A percentile compares a stretch with the other conserved stretches of the same genome.
phyloP scores from a whole-genome alignment of 2,888 invertebrate species.

The Myopa testacea region DNA sequence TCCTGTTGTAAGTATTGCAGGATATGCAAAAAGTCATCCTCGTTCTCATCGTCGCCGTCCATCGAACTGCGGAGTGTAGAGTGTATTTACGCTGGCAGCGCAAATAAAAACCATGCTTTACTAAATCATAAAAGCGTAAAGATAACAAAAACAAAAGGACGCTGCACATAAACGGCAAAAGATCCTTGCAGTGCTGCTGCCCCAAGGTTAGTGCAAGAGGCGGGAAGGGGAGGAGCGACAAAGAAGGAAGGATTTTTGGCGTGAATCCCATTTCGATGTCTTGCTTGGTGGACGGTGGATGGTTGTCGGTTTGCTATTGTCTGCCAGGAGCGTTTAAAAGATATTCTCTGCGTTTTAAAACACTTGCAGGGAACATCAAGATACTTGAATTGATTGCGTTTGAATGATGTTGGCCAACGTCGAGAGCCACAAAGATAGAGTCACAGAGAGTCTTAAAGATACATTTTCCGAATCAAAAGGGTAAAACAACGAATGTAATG shows the following conservation, averaged over 20 bases:
- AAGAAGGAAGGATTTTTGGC: too few relatives aligned
- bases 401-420: too few relatives aligned
- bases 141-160: conserved; percentile 57
- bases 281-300: background rate
- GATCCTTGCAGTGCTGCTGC: background rate
- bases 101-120: conserved; percentile 25
- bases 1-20: conserved; percentile 46
- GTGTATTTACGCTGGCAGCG: conserved; percentile 1
- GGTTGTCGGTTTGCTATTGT: background rate
- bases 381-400: too few relatives aligned
- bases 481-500: too few relatives aligned
- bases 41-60: background rate
- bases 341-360: background rate
- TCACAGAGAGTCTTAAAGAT: too few relatives aligned
- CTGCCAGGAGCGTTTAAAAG: background rate
- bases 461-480: too few relatives aligned
- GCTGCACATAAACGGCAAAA: background rate
- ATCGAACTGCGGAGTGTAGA: background rate
- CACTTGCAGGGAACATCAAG: too few relatives aligned
- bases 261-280: too few relatives aligned
- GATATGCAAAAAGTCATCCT: conserved; percentile 51
- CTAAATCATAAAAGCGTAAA: conserved; percentile 59
- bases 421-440: too few relatives aligned
- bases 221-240: too few relatives aligned
- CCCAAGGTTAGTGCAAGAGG: too few relatives aligned